Base-by-base conservation (phyloP, 2,797 vertebrate genomes). In the Phyllotis vaccarum region DNA sequence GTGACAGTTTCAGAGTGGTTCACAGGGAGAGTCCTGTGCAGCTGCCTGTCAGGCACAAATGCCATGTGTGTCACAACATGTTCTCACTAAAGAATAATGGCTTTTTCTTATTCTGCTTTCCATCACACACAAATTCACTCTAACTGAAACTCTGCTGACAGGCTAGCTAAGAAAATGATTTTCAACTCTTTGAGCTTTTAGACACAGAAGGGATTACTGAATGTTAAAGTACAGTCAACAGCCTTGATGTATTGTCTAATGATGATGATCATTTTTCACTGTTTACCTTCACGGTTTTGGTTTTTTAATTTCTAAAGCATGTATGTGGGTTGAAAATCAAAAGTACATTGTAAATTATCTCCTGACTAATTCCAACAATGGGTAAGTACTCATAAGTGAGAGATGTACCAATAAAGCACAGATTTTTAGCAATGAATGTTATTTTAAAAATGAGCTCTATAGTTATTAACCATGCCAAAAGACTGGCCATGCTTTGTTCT, bases 121-220 rank as follows among this genome's bases (percentile, higher is more conserved):
- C 27, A 24, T 93, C 12, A 95, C 56, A 58, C 9, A 2, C 9
- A 96, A 62, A 37, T 79, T 85, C 62, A 78, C 24, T 87, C n/a
- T 64, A 66, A 89, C 56, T 70, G 64, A 95, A 97, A 62, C 0
- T 12, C n/a, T 70, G 0, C 34, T 54, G 37, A 1, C 9, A 93
- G 40, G 52, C 17, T 91, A 89, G 10, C 7, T 46, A 81, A 52
- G 12, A 89, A 94, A 62, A n/a, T 62, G 89, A 94, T 79, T 94
- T 95, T 54, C 22, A 68, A 13, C 4, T 31, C 72, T 80, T 87
- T 46, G 72, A 89, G 62, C 21, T 13, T 78, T 95, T 87, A 87
- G 75, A 56, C 70, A 78, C 11, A 80, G 43, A 94, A 37, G 0
- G 6, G 54, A 94, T 37, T 83, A 79, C 85, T 40, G 17, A 81